phyloP scores from a whole-genome alignment of 1,140 invertebrate genomes.

The Drosophila cardini region DNA sequence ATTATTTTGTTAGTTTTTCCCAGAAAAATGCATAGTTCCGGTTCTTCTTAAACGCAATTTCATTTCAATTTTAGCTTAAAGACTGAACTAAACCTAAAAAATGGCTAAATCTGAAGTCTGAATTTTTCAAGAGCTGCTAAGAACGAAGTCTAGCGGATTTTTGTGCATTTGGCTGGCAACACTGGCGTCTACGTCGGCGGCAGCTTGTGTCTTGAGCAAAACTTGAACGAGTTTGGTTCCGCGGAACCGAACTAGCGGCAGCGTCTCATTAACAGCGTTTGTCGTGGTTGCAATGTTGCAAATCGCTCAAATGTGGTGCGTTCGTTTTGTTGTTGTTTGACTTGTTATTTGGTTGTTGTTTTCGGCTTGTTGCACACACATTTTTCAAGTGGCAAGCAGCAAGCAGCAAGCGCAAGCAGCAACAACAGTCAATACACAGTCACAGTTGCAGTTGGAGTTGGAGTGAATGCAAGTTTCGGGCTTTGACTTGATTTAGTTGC shows the following conservation, averaged over 20 bases:
- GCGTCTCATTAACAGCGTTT: conserved; percentile 32
- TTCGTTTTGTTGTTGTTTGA: background rate
- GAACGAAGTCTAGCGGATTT: too few species aligned
- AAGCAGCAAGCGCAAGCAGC: conserved; percentile 35
- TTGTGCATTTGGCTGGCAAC: too few species aligned
- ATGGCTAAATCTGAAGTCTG: too few species aligned
- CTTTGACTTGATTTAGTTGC: conserved; percentile 43
- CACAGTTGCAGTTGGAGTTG: conserved; percentile 55
- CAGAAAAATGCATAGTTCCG: too few species aligned
- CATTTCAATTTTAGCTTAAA: too few species aligned
- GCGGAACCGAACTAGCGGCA: conserved; percentile 66
- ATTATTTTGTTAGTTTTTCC: too few species aligned
- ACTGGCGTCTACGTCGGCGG: too few species aligned
- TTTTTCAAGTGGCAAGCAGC: conserved; percentile 63
- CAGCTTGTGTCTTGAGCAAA: conserved; percentile 8
- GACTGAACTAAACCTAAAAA: too few species aligned
- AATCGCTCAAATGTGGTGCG: background rate
- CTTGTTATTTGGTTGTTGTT: background rate
- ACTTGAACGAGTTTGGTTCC: conserved; percentile 75
- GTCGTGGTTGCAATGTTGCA: background rate
- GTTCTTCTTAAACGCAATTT: too few species aligned
- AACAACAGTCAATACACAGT: conserved; percentile 51
- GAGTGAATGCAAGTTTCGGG: conserved; percentile 41
- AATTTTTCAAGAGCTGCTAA: too few species aligned
- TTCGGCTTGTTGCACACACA: conserved; percentile 51